Evolutionary conservation across 2,113 vertebrate genomes (phyloP).

Genomic region (Canis aureus): DNA sequence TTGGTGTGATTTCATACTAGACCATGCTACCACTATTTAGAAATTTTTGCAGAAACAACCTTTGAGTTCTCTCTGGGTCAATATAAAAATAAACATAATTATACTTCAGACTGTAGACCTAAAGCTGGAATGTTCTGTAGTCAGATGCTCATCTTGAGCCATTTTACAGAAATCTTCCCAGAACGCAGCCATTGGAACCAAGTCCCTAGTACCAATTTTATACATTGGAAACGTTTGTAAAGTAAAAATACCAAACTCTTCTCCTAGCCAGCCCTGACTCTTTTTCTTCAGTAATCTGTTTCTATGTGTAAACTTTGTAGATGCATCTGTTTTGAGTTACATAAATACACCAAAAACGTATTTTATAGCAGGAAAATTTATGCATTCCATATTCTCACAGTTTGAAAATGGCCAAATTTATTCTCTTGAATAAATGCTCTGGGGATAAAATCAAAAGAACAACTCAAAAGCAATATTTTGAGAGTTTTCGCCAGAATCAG

Average conservation of each 20-base stretch:
- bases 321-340: slow-evolving; percentile 82
- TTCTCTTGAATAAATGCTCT: slow-evolving; percentile 74
- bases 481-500: slow-evolving; percentile 44
- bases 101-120: not conserved
- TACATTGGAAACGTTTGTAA: slow-evolving; percentile 55
- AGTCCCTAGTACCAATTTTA: slow-evolving; percentile 14
- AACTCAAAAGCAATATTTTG: slow-evolving; percentile 77
- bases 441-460: slow-evolving; percentile 78
- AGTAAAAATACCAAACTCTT: slow-evolving; percentile 70
- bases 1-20: slow-evolving; percentile 5
- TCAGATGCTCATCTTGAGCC: not conserved
- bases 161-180: not conserved
- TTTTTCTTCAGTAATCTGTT: slow-evolving; percentile 69
- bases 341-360: slow-evolving; percentile 76
- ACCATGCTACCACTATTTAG: not conserved
- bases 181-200: not conserved
- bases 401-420: slow-evolving; percentile 77
- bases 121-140: not conserved
- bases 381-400: slow-evolving; percentile 79
- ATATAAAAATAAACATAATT: not conserved
- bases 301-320: slow-evolving; percentile 75
- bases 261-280: slow-evolving; percentile 57
- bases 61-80: not conserved
- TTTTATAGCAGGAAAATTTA: slow-evolving; percentile 73
- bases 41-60: not conserved